Percentiles rank a stretch among this genome's conserved stretches.
Evolutionary conservation across 2,113 vertebrate genomes (phyloP).

Genomic region (Microcebus lehilahytsara): DNA sequence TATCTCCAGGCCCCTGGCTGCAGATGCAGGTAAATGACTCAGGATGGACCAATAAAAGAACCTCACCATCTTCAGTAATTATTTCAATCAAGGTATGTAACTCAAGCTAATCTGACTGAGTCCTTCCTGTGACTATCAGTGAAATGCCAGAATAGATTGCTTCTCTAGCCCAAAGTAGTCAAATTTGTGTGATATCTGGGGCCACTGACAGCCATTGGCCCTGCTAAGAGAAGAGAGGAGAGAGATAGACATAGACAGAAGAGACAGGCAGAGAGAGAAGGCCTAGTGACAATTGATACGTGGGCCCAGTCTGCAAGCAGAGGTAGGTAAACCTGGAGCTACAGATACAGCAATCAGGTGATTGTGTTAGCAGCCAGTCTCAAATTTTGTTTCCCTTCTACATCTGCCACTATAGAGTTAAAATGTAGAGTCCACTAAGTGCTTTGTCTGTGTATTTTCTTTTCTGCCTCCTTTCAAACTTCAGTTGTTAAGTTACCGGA

Average conservation of each 20-base stretch:
- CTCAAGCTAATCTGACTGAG: background rate
- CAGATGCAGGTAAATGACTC: background rate
- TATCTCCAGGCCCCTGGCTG: background rate
- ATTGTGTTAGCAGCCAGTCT: too few relatives aligned
- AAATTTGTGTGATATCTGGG: background rate
- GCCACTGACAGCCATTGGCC: background rate
- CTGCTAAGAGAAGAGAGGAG: background rate
- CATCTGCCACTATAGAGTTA: too few relatives aligned
- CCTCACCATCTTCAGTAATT: background rate
- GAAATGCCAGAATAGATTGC: background rate
- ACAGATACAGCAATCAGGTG: background rate
- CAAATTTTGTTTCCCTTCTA: too few relatives aligned
- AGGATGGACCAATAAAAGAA: background rate
- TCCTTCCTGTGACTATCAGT: background rate
- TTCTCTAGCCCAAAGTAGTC: background rate
- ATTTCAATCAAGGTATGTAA: background rate
- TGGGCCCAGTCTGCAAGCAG: background rate
- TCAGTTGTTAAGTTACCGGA: too few relatives aligned
- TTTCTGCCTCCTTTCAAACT: too few relatives aligned
- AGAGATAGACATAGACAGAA: background rate
- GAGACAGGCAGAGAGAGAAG: background rate
- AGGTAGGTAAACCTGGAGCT: background rate
- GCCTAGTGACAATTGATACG: background rate
- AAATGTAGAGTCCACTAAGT: too few relatives aligned
- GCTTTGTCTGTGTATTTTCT: too few relatives aligned